Base-by-base conservation (phyloP, 2,797 vertebrate genomes). In the Acanthurus lineatus region DNA sequence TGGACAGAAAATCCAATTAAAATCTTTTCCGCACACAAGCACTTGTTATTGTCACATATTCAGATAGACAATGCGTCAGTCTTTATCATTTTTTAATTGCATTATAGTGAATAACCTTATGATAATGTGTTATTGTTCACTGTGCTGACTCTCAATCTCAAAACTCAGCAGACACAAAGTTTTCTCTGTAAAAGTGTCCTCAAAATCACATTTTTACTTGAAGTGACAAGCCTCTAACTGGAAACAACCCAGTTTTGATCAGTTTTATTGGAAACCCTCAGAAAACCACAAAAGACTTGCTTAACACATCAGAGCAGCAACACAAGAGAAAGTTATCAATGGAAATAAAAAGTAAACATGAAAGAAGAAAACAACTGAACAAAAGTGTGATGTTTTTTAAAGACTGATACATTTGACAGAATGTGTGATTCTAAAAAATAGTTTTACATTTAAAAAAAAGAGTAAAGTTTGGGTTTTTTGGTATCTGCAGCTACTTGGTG, bases 401-500 rank as follows among this genome's bases (percentile, higher is more conserved):
- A 63, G 16, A 32, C 35, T 42, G 63, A 64, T 6, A 17, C 9
- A 14, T 72, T 7, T 61, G 44, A 79, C 19, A 69, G 64, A 20
- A 57, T 12, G 15, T 79, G 44, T 20, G 42, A 65, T 75, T 69
- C 73, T 44, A 65, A 19, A 51, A 28, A 45, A 35, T 6, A 20
- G 22, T 12, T 65, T 74, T 54, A 49, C 35, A 60, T 67, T n/a
- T n/a, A n/a, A 12, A 73, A 47, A 63, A 63, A 58, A 77, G 32
- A 47, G 9, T 28, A 19, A 60, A 42, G 14, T 53, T 81, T 49
- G 32, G 15, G 17, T 69, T 67, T 10, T 22, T 69, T 35, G 57
- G 47, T 22, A 58, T 6, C n/a, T 59, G 44, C 28, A 20, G 9
- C 19, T n/a, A 11, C 45, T 58, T 62, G n/a, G 49, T 54, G 49